Evolutionary conservation across 2,113 vertebrate genomes (phyloP).

Genomic region (Trichechus manatus): DNA sequence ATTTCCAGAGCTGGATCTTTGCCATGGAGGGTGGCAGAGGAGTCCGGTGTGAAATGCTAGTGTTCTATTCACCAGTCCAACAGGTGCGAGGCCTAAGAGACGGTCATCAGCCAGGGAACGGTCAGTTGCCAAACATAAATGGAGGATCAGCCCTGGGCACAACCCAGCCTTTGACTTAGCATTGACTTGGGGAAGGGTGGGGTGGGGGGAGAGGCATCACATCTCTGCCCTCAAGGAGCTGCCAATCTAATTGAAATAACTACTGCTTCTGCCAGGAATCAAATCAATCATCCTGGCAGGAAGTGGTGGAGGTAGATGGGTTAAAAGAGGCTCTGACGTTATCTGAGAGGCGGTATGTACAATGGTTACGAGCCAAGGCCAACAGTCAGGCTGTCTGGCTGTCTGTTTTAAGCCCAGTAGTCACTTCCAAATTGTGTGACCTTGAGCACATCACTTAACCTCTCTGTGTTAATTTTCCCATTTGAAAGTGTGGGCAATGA

Average conservation of each 20-base stretch:
- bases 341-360: not conserved
- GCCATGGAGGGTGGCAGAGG: not conserved
- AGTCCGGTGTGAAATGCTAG: not conserved
- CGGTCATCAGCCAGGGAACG: not conserved
- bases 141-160: not conserved
- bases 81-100: not conserved
- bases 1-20: slow-evolving; percentile 45
- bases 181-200: not conserved
- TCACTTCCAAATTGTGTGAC: not conserved
- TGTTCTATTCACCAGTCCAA: not conserved
- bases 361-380: not conserved
- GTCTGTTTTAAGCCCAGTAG: not conserved
- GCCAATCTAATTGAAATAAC: not conserved
- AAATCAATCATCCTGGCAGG: not conserved
- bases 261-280: not conserved
- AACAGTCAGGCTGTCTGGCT: not conserved
- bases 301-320: not conserved
- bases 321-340: not conserved
- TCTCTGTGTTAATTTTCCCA: not conserved
- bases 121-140: not conserved
- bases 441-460: not conserved
- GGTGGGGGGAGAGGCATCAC: not conserved
- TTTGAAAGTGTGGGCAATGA: not conserved
- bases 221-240: not conserved
- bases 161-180: not conserved